phyloP scores from a whole-genome alignment of 2,113 vertebrate species.

The Dissostichus mawsoni region DNA sequence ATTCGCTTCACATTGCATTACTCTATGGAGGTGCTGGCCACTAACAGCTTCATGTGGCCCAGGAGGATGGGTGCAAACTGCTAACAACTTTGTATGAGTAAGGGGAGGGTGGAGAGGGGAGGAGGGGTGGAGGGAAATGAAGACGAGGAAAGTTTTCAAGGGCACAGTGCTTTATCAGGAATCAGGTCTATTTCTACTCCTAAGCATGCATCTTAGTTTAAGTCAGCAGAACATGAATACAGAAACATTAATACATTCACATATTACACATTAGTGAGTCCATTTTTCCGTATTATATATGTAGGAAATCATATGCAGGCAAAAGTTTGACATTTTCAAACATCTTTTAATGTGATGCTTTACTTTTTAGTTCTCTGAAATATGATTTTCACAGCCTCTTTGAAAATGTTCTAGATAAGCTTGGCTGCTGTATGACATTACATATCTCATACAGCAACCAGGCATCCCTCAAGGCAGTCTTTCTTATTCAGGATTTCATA shows the following conservation, averaged over 20 bases:
- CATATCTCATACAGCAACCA: slow-evolving; percentile 15
- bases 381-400: not conserved
- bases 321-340: not conserved
- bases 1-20: slow-evolving; percentile 80
- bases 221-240: not conserved
- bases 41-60: slow-evolving; percentile 79
- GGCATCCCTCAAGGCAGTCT: not conserved
- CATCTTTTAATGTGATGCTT: not conserved
- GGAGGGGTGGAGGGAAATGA: not conserved
- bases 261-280: too few relatives aligned
- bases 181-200: slow-evolving; percentile 59
- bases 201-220: slow-evolving; percentile 17
- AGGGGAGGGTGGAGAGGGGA: slow-evolving; percentile 31
- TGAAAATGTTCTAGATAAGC: slow-evolving; percentile 26
- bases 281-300: not conserved
- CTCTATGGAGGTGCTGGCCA: slow-evolving; percentile 53
- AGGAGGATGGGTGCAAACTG: slow-evolving; percentile 70
- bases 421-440: not conserved
- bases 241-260: not conserved
- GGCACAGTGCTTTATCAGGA: slow-evolving; percentile 64
- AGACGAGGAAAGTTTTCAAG: slow-evolving; percentile 59
- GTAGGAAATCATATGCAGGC: not conserved
- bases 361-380: not conserved
- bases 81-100: slow-evolving; percentile 69
- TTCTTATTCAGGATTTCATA: not conserved